Base-by-base conservation (phyloP, 2,797 vertebrate genomes). In the Leucoraja ocellata region DNA sequence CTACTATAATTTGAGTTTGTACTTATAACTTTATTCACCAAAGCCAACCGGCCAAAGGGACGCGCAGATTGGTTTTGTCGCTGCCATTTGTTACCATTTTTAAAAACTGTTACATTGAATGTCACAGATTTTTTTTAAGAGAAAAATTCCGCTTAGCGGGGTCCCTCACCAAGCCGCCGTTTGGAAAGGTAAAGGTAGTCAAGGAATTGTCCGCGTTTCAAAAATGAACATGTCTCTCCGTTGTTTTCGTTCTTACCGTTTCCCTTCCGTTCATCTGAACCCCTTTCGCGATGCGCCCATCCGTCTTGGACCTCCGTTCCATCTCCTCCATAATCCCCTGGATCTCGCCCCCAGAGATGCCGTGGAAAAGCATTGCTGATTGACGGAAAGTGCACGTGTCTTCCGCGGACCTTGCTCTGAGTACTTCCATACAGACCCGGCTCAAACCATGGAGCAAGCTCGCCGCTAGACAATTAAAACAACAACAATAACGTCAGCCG, bases 291-390 rank as follows among this genome's bases (percentile, higher is more conserved):
- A 99, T 96, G 93, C 98, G 98, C 94, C 98, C 98, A 96, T 99
- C 99, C 93, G 96, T 95, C 96, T 99, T 99, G 95, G 98, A 98
- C 95, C 99, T 95, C 94, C 99, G 97, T 96, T 99, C 98, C 99
- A 99, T 99, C 97, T 99, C 99, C 96, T 99, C 98, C 99, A 99
- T 99, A 97, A 99, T 99, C 93, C 99, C 99, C 96, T 99, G 99
- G 96, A 99, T 99, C 96, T 99, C 98, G 96, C 99, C 99, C 96
- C 99, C 99, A 96, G 99, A 98, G 98, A 99, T 99, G 95, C 98
- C 99, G 97, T 99, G 99, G 97, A 99, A 99, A 97, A 99, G 99
- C 99, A 99, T 99, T 97, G 98, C 98, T 98, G 98, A 97, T 96
- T 98, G 97, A 96, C 98, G 98, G 97, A 98, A 98, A 96, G 97